These are phyloP conservation scores for Chaetogeoica ovagalla DNA, from an alignment of 2,888 invertebrate genomes.

Conservation along the genomic window DNA sequence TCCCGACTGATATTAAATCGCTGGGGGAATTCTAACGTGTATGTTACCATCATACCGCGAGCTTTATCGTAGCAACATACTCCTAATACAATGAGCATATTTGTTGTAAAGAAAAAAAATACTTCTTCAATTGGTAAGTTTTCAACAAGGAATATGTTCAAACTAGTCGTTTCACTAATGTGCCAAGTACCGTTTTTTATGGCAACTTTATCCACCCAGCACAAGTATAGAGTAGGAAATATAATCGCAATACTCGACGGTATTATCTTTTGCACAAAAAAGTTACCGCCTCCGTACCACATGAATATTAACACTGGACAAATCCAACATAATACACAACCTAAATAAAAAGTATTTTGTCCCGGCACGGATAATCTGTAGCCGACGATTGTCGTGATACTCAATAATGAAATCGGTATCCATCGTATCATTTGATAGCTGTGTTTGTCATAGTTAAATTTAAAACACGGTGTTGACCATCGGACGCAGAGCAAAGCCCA, in stretches of 20 bases:
- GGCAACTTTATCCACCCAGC: constrained; percentile 7
- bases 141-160: neutral
- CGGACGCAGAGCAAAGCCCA: constrained; percentile 27
- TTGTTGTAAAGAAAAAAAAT: constrained; percentile 16
- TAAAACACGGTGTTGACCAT: constrained; percentile 25
- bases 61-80: neutral
- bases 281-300: constrained; percentile 37
- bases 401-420: constrained; percentile 3
- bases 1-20: neutral
- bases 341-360: constrained; percentile 12
- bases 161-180: neutral
- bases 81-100: neutral
- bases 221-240: constrained; percentile 24
- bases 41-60: neutral
- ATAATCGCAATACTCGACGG: neutral
- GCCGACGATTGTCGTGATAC: neutral
- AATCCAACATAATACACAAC: constrained; percentile 20
- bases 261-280: constrained; percentile 6
- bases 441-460: constrained; percentile 6
- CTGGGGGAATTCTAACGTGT: neutral
- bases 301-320: constrained; percentile 17
- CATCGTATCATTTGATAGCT: constrained; percentile 31
- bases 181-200: constrained; percentile 7
- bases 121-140: constrained; percentile 26
- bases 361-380: neutral